Evolutionary conservation across 2,113 vertebrate species (phyloP).

Genomic region (Turnix velox): DNA sequence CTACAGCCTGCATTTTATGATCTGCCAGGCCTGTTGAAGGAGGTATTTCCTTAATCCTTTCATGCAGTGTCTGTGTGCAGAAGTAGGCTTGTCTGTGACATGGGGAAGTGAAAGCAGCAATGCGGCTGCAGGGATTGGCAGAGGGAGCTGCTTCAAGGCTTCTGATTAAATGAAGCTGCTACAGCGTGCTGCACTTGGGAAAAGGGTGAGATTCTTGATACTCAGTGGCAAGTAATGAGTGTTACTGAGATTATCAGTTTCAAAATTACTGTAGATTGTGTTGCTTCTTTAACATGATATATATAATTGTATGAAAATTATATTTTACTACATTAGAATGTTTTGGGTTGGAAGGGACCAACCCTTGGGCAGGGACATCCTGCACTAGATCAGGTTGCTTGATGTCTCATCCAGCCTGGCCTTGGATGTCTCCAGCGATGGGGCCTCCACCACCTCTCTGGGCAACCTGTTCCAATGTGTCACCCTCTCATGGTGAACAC

Average conservation of each 20-base stretch:
- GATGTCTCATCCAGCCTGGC: too few species aligned
- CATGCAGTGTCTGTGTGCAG: background rate
- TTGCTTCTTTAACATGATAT: background rate
- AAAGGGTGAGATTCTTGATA: conserved; percentile 19
- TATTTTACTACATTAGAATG: too few species aligned
- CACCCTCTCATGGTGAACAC: too few species aligned
- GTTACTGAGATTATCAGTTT: background rate
- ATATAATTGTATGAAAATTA: background rate
- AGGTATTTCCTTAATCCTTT: background rate
- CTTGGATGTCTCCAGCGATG: too few species aligned
- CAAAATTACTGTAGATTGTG: background rate
- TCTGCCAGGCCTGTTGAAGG: background rate
- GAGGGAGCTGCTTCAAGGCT: conserved; percentile 42
- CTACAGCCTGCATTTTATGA: background rate
- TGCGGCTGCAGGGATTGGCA: conserved; percentile 47
- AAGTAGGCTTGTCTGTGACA: background rate
- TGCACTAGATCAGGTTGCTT: too few species aligned
- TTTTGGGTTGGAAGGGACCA: too few species aligned
- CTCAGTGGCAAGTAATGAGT: background rate
- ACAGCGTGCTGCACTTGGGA: conserved; percentile 30
- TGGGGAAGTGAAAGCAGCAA: conserved; percentile 34
- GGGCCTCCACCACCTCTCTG: too few species aligned
- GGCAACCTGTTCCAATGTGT: too few species aligned
- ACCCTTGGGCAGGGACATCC: too few species aligned
- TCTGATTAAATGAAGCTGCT: conserved; percentile 18